Evolutionary conservation across 2,113 vertebrate genomes (phyloP), one percentile per base, ranked within the genome.

Genomic region (Meriones unguiculatus): DNA sequence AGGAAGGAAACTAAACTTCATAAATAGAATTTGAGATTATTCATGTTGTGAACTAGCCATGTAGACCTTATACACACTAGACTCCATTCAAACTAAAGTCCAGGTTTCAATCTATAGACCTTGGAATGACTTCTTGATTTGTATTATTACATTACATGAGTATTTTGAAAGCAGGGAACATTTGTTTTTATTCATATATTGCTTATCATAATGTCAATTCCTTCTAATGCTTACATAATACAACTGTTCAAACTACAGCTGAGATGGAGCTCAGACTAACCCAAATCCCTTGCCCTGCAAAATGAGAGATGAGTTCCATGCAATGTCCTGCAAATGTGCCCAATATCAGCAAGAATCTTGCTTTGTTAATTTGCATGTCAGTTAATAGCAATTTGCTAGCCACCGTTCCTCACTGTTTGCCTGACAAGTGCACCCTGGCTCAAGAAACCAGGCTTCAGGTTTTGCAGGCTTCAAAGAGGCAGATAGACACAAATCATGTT

Each of bases 401-500:
- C 17, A 59, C 3, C 30, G 22, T 54, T 76, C 52, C 12, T 85
- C 93, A 81, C 10, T 80, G 24, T 6, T 67, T 95, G 87, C n/a
- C 57, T 85, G 50, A 57, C 14, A 76, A 41, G 38, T 25, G 8
- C 8, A 84, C 50, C 38, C 20, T 9, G 69, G 25, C 28, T 69
- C 8, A 2, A 69, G 38, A 12, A 59, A 17, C 35, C 65, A 52
- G 15, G 30, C 38, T 95, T 89, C 59, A 76, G 41, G 9, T 85
- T 85, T 93, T 91, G 76, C 94, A 94, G 64, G 4, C 28, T 77
- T 6, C 8, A 72, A 41, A 88, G 73, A 86, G 75, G 38, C 96
- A 77, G 88, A 5, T 17, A 95, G 15, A 9, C 50, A 76, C 91
- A 96, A 96, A 96, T 67, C 82, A 88, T 85, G 67, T 54, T 24